Evolutionary conservation across 2,113 vertebrate species (phyloP), one percentile per base, ranked within the genome.

Genomic region (Progne subis): DNA sequence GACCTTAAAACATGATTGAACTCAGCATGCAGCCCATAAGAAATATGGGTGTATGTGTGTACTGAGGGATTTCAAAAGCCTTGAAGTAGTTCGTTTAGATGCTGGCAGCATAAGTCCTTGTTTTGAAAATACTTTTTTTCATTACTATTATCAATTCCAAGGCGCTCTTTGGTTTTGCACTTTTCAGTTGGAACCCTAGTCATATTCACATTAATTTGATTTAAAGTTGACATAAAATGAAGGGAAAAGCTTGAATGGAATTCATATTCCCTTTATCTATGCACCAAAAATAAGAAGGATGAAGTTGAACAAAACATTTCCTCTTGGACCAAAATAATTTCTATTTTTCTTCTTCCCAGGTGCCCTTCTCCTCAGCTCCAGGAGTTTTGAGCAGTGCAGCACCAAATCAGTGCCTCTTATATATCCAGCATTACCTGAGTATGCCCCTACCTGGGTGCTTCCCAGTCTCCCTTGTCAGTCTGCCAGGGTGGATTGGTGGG

Each of bases 191-290:
- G 25, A 84, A 87, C 68, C 12, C 23, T 84, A 63, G 67, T 95
- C 26, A 85, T 82, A 37, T 55, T 74, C 85, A 67, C 56, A 67
- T 71, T 82, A 82, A 78, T 85, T 91, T 90, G 47, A 84, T 78
- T 91, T 92, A 72, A 90, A 92, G 53, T 60, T 79, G 67, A 88
- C 56, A 82, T 63, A 88, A 93, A 85, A 44, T 14, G 49, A 88
- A 79, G 44, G 12, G 24, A 72, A 85, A 87, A 76, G 6, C 65
- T 85, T 63, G 24, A 79, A 75, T 2, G 63, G 70, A 82, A 82
- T 50, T 68, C 29, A 50, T 32, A 69, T 86, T 72, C 7, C 18
- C 9, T 85, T 90, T 52, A 75, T 52, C 77, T 46, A 39, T 56
- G 71, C 63, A 92, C 10, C 18, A 82, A 76, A 91, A 80, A 25